These are phyloP conservation scores for Cephus runcator DNA, from an alignment of 2,888 invertebrate species.

Conservation along the genomic window DNA sequence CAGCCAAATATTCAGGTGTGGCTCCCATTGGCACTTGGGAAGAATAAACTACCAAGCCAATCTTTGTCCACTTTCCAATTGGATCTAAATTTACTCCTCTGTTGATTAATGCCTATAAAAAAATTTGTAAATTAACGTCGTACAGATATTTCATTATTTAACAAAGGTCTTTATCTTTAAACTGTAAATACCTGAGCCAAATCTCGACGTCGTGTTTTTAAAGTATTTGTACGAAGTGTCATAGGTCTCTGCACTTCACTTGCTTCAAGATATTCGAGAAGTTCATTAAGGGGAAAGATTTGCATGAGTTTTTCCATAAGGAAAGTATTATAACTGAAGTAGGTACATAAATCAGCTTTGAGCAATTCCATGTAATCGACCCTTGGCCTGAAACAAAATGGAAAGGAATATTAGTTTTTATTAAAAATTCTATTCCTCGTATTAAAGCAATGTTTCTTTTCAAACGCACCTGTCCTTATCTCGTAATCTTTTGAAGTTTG, in stretches of 20 bases:
- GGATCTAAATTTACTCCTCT: conserved; percentile 98
- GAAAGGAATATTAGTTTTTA: conserved; percentile 70
- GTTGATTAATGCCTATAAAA: conserved; percentile 82
- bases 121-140: not conserved
- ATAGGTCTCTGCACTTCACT: conserved; percentile 95
- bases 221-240: conserved; percentile 94
- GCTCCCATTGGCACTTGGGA: conserved; percentile 97
- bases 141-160: conserved; percentile 6
- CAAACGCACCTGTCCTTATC: conserved; percentile 67
- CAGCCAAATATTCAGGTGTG: conserved; percentile 98
- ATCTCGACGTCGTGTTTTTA: conserved; percentile 92
- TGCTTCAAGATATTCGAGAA: conserved; percentile 95
- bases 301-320: conserved; percentile 93
- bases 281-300: conserved; percentile 85
- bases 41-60: conserved; percentile 95
- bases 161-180: not conserved
- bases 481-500: conserved; percentile 80
- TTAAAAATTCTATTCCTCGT: conserved; percentile 68
- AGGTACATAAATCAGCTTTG: conserved; percentile 86
- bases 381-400: conserved; percentile 72
- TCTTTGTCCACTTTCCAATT: conserved; percentile 98
- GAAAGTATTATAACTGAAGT: conserved; percentile 97
- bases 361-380: conserved; percentile 85
- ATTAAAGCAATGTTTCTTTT: not conserved
- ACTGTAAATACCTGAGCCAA: conserved; percentile 77